phyloP scores from a whole-genome alignment of 2,888 invertebrate genomes.

The Sarcophaga variegata region DNA sequence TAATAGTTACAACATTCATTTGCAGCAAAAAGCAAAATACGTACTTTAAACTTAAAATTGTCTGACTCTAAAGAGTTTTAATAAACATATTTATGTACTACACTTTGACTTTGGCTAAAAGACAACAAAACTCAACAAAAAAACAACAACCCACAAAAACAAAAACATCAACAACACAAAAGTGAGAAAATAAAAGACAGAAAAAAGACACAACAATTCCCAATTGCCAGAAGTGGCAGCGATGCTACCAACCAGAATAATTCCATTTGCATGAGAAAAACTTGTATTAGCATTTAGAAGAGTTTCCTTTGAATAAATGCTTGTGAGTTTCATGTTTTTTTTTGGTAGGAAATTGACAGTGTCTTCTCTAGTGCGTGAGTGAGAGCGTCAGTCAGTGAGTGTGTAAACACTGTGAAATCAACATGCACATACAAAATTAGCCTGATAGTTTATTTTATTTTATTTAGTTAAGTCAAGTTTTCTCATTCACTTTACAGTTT shows the following conservation, averaged over 20 bases:
- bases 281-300: background rate
- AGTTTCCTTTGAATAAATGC: constrained; percentile 30
- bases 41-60: constrained; percentile 35
- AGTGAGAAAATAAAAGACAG: background rate
- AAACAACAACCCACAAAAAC: background rate
- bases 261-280: constrained; percentile 1
- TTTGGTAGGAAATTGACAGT: background rate
- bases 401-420: background rate
- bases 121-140: background rate
- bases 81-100: constrained; percentile 31
- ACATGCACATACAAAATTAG: constrained; percentile 41
- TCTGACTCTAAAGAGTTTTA: constrained; percentile 41
- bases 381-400: background rate
- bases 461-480: constrained; percentile 36
- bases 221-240: background rate
- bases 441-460: constrained; percentile 51
- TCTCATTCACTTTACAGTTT: background rate
- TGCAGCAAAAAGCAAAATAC: constrained; percentile 20
- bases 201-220: constrained; percentile 1
- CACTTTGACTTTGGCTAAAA: background rate
- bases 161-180: too few species aligned
- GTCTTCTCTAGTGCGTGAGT: background rate
- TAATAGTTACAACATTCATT: constrained; percentile 25
- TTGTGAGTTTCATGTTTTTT: background rate
- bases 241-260: background rate